Percentiles rank a stretch among this genome's conserved stretches.
Evolutionary conservation across 2,797 vertebrate species (phyloP).

Genomic region (Notolepis coatsorum): DNA sequence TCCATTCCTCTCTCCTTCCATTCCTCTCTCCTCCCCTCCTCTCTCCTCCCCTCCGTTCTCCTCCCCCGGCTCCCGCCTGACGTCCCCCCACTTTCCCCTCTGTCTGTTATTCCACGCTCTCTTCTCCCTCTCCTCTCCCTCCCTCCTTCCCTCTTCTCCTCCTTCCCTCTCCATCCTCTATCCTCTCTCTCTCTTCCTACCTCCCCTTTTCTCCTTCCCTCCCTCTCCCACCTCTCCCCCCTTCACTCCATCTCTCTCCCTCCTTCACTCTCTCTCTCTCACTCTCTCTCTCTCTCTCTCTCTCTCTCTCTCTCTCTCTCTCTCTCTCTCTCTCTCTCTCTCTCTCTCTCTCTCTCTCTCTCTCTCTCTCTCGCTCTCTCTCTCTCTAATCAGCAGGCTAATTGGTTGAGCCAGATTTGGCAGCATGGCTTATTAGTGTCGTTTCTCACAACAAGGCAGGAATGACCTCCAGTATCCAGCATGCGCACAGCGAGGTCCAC

Average conservation of each 20-base stretch:
- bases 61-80: background rate
- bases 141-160: background rate
- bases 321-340: conserved; percentile 11
- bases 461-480: conserved; percentile 42
- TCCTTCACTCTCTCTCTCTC: background rate
- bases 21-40: background rate
- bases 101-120: background rate
- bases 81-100: background rate
- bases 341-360: conserved; percentile 6
- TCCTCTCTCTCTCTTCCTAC: background rate
- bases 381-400: conserved; percentile 66
- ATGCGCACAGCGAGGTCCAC: conserved; percentile 45
- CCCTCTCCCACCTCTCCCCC: background rate
- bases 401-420: conserved; percentile 79
- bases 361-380: conserved; percentile 5
- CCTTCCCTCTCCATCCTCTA: background rate
- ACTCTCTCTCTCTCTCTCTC: background rate
- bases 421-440: conserved; percentile 73
- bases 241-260: background rate
- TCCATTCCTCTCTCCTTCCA: no score
- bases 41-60: background rate
- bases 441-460: conserved; percentile 64
- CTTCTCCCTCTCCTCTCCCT: conserved; percentile 4
- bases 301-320: background rate
- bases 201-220: background rate